A percentile compares a stretch with the other conserved stretches of the same genome.
Conservation (phyloP, 2,888 invertebrate species). For the Brachypalpus laphriformis region DNA sequence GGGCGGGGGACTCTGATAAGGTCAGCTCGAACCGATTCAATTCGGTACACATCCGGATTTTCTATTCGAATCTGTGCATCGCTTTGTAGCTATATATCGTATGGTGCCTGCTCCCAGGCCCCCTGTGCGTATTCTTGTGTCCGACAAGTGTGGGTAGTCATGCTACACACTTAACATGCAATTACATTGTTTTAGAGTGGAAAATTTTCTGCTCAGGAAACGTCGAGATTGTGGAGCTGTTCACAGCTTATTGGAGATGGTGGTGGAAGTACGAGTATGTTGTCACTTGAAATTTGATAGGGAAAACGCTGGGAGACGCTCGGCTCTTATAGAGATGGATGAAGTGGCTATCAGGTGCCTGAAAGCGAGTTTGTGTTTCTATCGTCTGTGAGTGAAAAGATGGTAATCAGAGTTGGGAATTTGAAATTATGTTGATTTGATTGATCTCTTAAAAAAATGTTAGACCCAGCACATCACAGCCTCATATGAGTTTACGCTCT, state of each 20-base stretch:
- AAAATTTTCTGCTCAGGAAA: constrained; percentile 34
- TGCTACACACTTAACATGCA: constrained; percentile 6
- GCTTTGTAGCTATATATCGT: too few relatives aligned
- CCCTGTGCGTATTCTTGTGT: neutral
- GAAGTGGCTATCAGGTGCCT: neutral
- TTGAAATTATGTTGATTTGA: too few relatives aligned
- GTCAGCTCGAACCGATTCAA: constrained; percentile 59
- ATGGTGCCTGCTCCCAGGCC: neutral
- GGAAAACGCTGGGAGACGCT: neutral
- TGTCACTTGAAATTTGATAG: constrained; percentile 5
- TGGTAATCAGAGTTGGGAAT: neutral
- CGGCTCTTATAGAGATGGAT: neutral
- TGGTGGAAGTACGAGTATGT: too few relatives aligned
- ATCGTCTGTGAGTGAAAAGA: neutral
- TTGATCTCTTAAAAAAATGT: too few relatives aligned
- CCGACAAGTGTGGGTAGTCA: constrained; percentile 11
- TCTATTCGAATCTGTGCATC: constrained; percentile 20
- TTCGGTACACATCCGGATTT: constrained; percentile 50
- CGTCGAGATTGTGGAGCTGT: constrained; percentile 14
- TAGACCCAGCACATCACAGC: too few relatives aligned
- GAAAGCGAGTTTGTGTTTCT: neutral
- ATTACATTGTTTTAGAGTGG: constrained; percentile 37
- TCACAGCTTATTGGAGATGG: neutral
- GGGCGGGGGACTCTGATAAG: constrained; percentile 35
- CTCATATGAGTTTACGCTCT: too few relatives aligned